Evolutionary conservation across 2,888 invertebrate species (phyloP), one percentile per base, ranked within the genome.

Genomic region (Gymnosoma rotundatum): DNA sequence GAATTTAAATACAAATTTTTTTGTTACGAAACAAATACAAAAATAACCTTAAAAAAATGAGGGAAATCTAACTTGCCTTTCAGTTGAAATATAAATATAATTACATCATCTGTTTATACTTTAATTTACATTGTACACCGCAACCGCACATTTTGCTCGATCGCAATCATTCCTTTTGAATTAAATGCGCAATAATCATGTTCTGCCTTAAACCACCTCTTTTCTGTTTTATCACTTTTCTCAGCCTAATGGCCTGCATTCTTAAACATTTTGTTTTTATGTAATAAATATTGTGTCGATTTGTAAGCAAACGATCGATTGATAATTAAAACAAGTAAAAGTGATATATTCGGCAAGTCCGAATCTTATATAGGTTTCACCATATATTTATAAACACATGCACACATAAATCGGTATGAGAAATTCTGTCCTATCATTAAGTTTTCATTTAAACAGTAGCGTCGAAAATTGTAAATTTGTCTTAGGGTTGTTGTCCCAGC

Each of bases 181-280:
- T 66, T 79, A 20, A 63, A 73, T 78, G 83, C 83, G 83, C 78
- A 78, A 74, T 73, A 58, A 73, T 54, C 36, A 61, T 76, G 72
- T 61, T 78, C 66, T 67, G 82, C n/a, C 67, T 73, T 38, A 63
- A 73, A 70, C 70, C 69, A 70, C 81, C 70, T 70, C 32, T 42
- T 32, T 48, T 75, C 12, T 12, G 12, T 42, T 42, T 75, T 75
- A 70, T 72, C 32, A 50, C 48, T 61, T 32, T 76, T 70, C 18
- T 61, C 54, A 70, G 82, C 67, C 76, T 76, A 78, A 45, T 73
- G 76, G 73, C 78, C 66, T 72, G 72, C 66, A 76, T 78, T 82
- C 63, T 60, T 66, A 45, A 52, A 50, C 69, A 14, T 58, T 32
- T 63, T 25, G 20, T 21, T 66, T 21, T 67, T 61, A 21, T 60